Evolutionary conservation across 2,113 vertebrate species (phyloP), one percentile per base, ranked within the genome.

Genomic region (Elephas maximus): DNA sequence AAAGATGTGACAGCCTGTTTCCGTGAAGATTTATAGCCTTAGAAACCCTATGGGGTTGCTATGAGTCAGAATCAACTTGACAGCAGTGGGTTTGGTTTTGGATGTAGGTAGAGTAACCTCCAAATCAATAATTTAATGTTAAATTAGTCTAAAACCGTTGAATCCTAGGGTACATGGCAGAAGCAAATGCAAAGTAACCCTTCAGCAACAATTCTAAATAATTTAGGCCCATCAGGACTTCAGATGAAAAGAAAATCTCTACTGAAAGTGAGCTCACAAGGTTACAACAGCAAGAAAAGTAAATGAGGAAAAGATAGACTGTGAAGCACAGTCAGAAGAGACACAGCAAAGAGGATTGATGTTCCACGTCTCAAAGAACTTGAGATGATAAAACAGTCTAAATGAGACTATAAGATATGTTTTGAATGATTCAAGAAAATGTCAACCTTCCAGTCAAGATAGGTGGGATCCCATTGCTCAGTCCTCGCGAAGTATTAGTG

Each of bases 221-320:
- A 65, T 82, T 91, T 44, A 73, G 73, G 23, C 30, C 3, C 15
- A 26, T 86, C 14, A 86, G 71, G 24, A 80, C 51, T 92, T 21
- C 12, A 18, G 77, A 2, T 84, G 12, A 69, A 88, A 84, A 92
- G 93, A 90, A 93, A 96, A 45, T 92, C 28, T 74, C 18, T 71
- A 10, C 48, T 77, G 62, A 80, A 94, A 96, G 14, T 63, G 28
- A 96, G 24, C 17, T 92, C 51, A 67, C 23, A 48, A 1, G 84
- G 67, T 83, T 90, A 87, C 44, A 37, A 37, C 5, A 73, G 71
- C 33, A 48, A 63, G 48, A 45, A 51, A 90, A 53, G 26, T 23
- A 74, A 44, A 74, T 41, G 24, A 63, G 8, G 63, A 8, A 57
- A n/a, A 60, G 18, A 26, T 79, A 2, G 1, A 15, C 6, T 86